Percentiles rank a stretch among this genome's conserved stretches.
phyloP scores from a whole-genome alignment of 2,113 vertebrate genomes.

The Odontesthes bonariensis region DNA sequence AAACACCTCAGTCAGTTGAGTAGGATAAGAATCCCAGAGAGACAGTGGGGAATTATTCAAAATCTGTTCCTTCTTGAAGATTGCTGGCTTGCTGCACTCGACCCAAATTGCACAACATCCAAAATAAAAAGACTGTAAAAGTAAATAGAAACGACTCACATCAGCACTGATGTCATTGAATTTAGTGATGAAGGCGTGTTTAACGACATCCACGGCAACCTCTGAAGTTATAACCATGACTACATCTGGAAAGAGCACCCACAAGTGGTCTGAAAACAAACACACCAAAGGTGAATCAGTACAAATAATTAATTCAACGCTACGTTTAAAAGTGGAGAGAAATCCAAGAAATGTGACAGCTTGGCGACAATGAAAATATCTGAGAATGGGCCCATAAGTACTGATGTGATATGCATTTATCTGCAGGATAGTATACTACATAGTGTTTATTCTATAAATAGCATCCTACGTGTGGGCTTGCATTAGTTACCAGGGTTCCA shows the following conservation, averaged over 20 bases:
- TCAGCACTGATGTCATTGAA: constrained; percentile 99
- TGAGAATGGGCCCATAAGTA: background rate
- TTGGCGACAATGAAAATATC: background rate
- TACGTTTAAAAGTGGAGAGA: background rate
- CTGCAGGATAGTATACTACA: too few species aligned
- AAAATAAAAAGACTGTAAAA: background rate
- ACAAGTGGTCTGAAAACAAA: constrained; percentile 90
- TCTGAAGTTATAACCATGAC: constrained; percentile 97
- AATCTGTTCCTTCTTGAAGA: background rate
- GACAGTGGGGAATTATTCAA: background rate
- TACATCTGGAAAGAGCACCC: constrained; percentile 98
- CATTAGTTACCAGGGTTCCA: constrained; percentile 93
- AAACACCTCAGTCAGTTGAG: background rate
- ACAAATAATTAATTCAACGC: background rate
- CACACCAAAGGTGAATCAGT: constrained; percentile 20
- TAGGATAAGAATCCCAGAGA: background rate
- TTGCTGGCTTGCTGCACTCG: background rate
- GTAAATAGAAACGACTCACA: constrained; percentile 80
- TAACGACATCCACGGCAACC: constrained; percentile 95
- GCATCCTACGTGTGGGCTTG: background rate
- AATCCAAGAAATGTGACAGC: background rate
- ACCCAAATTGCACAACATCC: background rate
- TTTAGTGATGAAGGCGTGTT: constrained; percentile 99
- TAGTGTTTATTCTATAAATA: too few species aligned
- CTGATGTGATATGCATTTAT: background rate